These are phyloP conservation scores for Drosophila tropicalis DNA, from an alignment of 1,140 invertebrate genomes.

Conservation along the genomic window DNA sequence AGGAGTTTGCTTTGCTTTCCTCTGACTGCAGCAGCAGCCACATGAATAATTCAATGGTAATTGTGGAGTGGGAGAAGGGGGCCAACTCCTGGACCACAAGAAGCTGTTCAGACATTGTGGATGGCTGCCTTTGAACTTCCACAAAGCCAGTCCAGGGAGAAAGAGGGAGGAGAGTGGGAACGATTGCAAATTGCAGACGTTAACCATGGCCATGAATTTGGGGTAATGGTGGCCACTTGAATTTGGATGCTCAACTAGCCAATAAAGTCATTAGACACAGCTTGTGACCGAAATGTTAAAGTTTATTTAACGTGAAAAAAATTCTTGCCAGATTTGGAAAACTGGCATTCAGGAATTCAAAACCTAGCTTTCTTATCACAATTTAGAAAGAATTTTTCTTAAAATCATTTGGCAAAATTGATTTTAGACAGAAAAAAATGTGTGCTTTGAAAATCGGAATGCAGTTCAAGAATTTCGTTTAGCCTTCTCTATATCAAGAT, in stretches of 20 bases:
- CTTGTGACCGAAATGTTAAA: background rate
- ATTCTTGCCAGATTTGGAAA: too few species aligned
- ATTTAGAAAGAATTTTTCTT: too few species aligned
- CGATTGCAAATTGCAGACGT: constrained; percentile 24
- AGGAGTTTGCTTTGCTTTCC: constrained; percentile 16
- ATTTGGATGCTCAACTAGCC: constrained; percentile 18
- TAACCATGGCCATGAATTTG: constrained; percentile 17
- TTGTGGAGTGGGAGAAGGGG: background rate
- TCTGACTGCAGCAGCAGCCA: constrained; percentile 33
- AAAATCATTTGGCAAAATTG: too few species aligned
- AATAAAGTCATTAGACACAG: constrained; percentile 22
- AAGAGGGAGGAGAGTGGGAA: background rate
- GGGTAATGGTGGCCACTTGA: constrained; percentile 1
- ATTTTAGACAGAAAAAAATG: too few species aligned
- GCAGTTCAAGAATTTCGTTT: too few species aligned
- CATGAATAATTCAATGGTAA: constrained; percentile 54
- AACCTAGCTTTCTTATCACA: too few species aligned
- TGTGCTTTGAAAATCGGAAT: too few species aligned
- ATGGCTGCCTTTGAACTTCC: constrained; percentile 46
- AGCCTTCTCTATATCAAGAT: too few species aligned
- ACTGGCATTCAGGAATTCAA: too few species aligned
- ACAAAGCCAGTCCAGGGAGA: background rate
- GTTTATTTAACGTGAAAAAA: background rate
- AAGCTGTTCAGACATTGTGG: constrained; percentile 25
- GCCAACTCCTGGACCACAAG: background rate